Evolutionary conservation across 2,113 vertebrate species (phyloP).

Genomic region (Talpa occidentalis): DNA sequence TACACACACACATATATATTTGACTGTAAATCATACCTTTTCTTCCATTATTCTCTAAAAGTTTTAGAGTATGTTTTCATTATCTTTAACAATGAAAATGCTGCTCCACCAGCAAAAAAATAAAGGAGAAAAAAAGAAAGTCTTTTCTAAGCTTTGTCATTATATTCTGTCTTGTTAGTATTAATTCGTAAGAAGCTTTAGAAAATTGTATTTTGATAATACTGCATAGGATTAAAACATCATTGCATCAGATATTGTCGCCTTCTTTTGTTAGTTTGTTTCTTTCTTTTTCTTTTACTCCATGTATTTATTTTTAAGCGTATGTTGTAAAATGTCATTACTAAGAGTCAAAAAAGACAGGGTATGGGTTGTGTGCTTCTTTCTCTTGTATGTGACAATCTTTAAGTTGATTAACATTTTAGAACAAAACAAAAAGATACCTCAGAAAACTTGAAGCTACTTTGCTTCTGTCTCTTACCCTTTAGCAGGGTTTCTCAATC

Average conservation of each 20-base stretch:
- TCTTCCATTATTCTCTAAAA: background rate
- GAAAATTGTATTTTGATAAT: background rate
- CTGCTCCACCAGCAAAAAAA: background rate
- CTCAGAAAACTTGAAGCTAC: background rate
- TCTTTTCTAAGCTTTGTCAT: background rate
- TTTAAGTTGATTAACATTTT: constrained; percentile 14
- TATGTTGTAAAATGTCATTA: background rate
- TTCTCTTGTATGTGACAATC: background rate
- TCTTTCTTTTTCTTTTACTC: constrained; percentile 46
- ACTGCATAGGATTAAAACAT: background rate
- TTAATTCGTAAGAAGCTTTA: constrained; percentile 31
- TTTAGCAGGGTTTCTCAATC: background rate
- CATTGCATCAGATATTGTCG: background rate
- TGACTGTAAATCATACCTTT: constrained; percentile 2
- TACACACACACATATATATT: too few species aligned
- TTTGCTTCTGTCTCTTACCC: background rate
- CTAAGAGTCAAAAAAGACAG: background rate
- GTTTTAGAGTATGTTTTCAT: constrained; percentile 29
- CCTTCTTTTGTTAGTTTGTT: constrained; percentile 38
- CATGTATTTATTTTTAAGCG: background rate
- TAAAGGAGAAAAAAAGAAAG: background rate
- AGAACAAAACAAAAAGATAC: background rate
- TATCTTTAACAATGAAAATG: background rate
- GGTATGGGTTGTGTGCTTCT: background rate
- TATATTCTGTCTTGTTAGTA: constrained; percentile 3